phyloP scores from a whole-genome alignment of 2,888 invertebrate species.

The Cantharis lateralis region DNA sequence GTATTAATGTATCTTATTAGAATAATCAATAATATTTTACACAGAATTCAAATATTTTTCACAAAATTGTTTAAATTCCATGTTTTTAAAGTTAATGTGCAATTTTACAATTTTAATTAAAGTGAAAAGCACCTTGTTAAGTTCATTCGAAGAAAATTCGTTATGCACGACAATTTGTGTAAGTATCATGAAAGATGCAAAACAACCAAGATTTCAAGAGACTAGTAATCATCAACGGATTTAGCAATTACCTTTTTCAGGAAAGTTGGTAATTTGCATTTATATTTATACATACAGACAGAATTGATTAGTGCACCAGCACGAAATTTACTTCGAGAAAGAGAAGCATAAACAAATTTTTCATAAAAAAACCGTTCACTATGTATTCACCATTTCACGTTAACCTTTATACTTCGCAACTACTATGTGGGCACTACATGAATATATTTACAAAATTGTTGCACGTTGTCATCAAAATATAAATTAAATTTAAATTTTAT shows the following conservation, averaged over 20 bases:
- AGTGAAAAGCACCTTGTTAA: not conserved
- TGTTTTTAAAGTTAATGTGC: not conserved
- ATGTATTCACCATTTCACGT: not conserved
- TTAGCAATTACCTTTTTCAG: not conserved
- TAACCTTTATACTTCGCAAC: not conserved
- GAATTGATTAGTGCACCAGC: not conserved
- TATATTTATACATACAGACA: not conserved
- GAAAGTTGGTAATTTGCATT: not conserved
- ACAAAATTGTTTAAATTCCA: not conserved
- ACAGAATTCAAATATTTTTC: not conserved
- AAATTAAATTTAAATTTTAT: not conserved
- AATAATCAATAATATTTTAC: not conserved
- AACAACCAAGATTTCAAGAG: slow-evolving; percentile 7
- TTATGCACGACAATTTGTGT: not conserved
- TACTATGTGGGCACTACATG: not conserved
- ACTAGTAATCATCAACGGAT: slow-evolving; percentile 1
- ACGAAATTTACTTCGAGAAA: not conserved
- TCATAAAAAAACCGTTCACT: not conserved
- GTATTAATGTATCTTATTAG: not conserved
- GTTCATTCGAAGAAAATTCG: not conserved
- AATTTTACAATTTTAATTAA: not conserved
- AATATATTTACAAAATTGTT: not conserved
- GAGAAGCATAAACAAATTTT: not conserved
- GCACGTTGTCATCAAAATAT: not conserved
- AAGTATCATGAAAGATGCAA: slow-evolving; percentile 7